These are phyloP conservation scores for Clusia tigrina DNA, from an alignment of 2,888 invertebrate genomes.

Conservation along the genomic window DNA sequence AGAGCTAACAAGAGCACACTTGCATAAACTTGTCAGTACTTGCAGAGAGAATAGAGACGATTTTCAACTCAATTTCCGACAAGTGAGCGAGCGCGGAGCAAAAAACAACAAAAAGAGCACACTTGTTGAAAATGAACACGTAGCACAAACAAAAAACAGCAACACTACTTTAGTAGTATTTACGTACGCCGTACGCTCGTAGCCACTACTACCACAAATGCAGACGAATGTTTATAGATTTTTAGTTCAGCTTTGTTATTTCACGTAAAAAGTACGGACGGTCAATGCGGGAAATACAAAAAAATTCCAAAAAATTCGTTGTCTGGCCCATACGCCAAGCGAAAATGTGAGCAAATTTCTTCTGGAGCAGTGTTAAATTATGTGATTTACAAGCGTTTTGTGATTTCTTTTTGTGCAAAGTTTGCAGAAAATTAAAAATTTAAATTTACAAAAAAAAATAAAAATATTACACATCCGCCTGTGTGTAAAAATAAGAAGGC, in stretches of 20 bases:
- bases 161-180: constrained; percentile 2
- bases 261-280: constrained; percentile 60
- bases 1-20: background rate
- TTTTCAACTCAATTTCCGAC: too few species aligned
- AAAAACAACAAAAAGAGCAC: constrained; percentile 53
- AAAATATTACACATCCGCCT: too few species aligned
- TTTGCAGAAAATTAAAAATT: too few species aligned
- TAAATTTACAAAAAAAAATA: too few species aligned
- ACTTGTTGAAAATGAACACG: constrained; percentile 58
- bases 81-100: constrained; percentile 6
- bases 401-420: too few species aligned
- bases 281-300: constrained; percentile 31
- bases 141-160: constrained; percentile 1
- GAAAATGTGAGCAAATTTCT: too few species aligned
- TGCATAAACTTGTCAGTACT: too few species aligned
- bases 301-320: background rate
- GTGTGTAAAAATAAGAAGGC: too few species aligned
- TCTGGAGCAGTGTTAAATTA: too few species aligned
- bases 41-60: too few species aligned
- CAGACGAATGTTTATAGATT: constrained; percentile 50
- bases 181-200: constrained; percentile 4
- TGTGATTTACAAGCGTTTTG: too few species aligned
- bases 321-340: too few species aligned
- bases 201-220: constrained; percentile 20
- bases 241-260: constrained; percentile 62